Base-by-base conservation (phyloP, 2,797 vertebrate genomes). In the Crocodylus rhombifer region DNA sequence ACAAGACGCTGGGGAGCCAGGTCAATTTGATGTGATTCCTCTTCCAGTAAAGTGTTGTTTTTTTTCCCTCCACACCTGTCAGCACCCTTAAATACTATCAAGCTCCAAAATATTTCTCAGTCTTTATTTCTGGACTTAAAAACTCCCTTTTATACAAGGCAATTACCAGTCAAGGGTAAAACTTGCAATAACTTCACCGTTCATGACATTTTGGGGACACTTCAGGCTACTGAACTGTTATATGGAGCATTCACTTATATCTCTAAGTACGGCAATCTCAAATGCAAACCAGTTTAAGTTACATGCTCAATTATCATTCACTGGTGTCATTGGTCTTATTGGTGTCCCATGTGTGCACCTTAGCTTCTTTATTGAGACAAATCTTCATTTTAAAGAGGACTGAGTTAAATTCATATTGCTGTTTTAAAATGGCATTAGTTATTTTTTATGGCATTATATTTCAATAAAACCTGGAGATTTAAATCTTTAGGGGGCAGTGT, bases 401-500 rank as follows among this genome's bases (percentile, higher is more conserved):
- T 4, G 20, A 2, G 9, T 71, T 14, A 91, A 79, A 91, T 33
- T 51, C 8, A 60, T 0, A 0, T 3, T 1, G 36, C 5, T 51
- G 15, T 20, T 65, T 91, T 77, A 26, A 33, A 51, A 6, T 81
- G 86, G 58, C 28, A 7, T 14, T 58, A 71, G 3, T 71, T 30
- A 3, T 61, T 76, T 17, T 71, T 36, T 71, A 42, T 36, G 69
- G 16, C 33, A 42, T 23, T 73, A 36, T 73, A 42, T 73, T 73
- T 73, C 42, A 42, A 73, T 20, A 73, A 73, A 42, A 51, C 42
- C 69, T 42, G 36, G 69, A 51, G 23, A 13, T 14, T 14, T 7
- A 14, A 25, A 14, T 25, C 36, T 14, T 73, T 42, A 51, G 21
- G 7, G 3, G 69, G 25, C 69, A 73, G 25, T 7, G 33, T 23